A percentile compares a stretch with the other conserved stretches of the same genome.
Evolutionary conservation across 1,140 invertebrate species (phyloP).

Genomic region (Pararge aegeria): DNA sequence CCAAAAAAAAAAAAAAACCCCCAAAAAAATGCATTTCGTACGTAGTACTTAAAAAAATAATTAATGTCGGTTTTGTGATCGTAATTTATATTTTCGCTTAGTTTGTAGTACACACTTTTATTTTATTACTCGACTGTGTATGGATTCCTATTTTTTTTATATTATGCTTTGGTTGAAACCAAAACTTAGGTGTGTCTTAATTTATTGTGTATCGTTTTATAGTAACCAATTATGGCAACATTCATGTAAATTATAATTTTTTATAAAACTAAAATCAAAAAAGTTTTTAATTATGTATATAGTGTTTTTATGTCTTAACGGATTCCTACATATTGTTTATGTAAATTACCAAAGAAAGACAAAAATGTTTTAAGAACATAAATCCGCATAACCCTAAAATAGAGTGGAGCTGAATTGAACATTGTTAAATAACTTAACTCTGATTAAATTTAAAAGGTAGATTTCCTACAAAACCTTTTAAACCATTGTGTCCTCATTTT

Average conservation of each 20-base stretch:
- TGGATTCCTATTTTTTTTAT: slow-evolving; percentile 9
- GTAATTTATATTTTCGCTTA: slow-evolving; percentile 1
- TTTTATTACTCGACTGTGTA: background rate
- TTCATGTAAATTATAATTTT: background rate
- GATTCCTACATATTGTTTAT: slow-evolving; percentile 1
- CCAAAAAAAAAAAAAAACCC: slow-evolving; percentile 6
- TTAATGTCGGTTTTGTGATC: slow-evolving; percentile 13
- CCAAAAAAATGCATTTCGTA: slow-evolving; percentile 18
- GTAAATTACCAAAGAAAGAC: background rate
- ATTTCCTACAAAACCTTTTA: too few relatives aligned
- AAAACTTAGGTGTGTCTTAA: background rate
- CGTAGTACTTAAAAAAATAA: slow-evolving; percentile 17
- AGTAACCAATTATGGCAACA: background rate
- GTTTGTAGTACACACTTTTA: background rate
- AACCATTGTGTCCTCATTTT: too few relatives aligned
- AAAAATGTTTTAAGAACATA: too few relatives aligned
- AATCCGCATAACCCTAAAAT: too few relatives aligned
- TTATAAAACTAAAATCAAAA: too few relatives aligned
- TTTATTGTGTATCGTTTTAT: background rate
- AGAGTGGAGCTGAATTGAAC: too few relatives aligned
- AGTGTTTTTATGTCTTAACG: too few relatives aligned
- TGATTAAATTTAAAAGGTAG: too few relatives aligned
- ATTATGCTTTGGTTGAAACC: background rate
- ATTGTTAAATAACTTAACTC: too few relatives aligned
- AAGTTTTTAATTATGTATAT: too few relatives aligned